Evolutionary conservation across 2,888 invertebrate species (phyloP).

Genomic region (Dynastes tityus): DNA sequence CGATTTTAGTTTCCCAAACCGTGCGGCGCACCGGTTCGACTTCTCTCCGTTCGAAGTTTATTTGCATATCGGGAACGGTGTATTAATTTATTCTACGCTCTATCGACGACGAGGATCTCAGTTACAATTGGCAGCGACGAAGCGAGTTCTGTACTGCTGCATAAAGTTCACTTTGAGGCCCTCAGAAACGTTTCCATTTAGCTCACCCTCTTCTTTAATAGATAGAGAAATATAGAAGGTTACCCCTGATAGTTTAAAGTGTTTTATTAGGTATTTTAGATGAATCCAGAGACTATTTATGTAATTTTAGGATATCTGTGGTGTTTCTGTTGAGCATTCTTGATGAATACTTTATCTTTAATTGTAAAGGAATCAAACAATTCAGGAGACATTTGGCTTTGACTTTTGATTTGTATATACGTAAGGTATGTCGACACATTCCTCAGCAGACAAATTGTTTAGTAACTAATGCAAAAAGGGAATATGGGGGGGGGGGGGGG

Average conservation of each 20-base stretch:
- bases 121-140: conserved; percentile 21
- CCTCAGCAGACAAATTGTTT: no score
- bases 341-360: no score
- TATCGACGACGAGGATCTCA: conserved; percentile 16
- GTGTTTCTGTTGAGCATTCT: no score
- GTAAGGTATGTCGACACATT: no score
- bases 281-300: no score
- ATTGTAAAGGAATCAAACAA: no score
- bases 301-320: no score
- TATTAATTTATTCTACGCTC: conserved; percentile 43
- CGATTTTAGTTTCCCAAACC: background rate
- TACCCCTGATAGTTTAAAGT: background rate
- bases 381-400: no score
- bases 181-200: background rate
- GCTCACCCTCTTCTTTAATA: conserved; percentile 13
- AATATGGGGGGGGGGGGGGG: no score
- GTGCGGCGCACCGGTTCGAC: background rate
- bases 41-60: conserved; percentile 14
- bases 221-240: background rate
- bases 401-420: no score
- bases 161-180: background rate
- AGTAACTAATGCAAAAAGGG: no score
- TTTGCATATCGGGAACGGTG: conserved; percentile 38
- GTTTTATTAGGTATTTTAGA: background rate
- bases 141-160: background rate